phyloP scores from a whole-genome alignment of 2,888 invertebrate genomes.

The Crocallis elinguaria region DNA sequence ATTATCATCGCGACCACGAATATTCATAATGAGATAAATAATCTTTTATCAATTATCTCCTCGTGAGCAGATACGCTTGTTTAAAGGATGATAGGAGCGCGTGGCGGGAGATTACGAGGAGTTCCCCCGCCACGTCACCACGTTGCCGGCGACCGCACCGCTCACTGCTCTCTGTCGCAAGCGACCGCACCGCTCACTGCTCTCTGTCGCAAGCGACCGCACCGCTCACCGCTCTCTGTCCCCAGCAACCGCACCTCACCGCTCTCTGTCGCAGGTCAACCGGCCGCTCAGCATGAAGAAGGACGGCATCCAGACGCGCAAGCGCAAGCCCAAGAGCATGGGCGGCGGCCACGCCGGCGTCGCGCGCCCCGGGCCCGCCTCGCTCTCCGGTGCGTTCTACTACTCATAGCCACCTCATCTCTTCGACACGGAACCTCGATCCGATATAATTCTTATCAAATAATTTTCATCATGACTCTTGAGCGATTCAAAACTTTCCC shows the following conservation, averaged over 20 bases:
- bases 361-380: slow-evolving; percentile 56
- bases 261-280: slow-evolving; percentile 88
- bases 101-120: slow-evolving; percentile 73
- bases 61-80: slow-evolving; percentile 79
- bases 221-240: slow-evolving; percentile 3
- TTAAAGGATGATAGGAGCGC: slow-evolving; percentile 80
- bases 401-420: slow-evolving; percentile 10
- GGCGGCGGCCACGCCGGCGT: slow-evolving; percentile 65
- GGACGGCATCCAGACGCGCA: slow-evolving; percentile 98
- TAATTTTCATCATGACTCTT: neutral
- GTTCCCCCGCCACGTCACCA: slow-evolving; percentile 61
- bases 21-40: slow-evolving; percentile 85
- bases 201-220: neutral
- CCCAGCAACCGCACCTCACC: neutral
- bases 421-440: neutral
- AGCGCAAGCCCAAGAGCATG: slow-evolving; percentile 93
- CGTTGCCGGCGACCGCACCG: neutral
- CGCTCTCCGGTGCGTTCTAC: slow-evolving; percentile 67
- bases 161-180: slow-evolving; percentile 10
- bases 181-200: neutral
- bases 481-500: neutral
- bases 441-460: neutral
- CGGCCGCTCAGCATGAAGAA: slow-evolving; percentile 99
- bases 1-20: slow-evolving; percentile 81
- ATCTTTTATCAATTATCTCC: slow-evolving; percentile 85